Percentiles rank a stretch among this genome's conserved stretches.
These are phyloP conservation scores for Podarcis cretensis DNA, from an alignment of 2,113 vertebrate genomes.

Conservation along the genomic window DNA sequence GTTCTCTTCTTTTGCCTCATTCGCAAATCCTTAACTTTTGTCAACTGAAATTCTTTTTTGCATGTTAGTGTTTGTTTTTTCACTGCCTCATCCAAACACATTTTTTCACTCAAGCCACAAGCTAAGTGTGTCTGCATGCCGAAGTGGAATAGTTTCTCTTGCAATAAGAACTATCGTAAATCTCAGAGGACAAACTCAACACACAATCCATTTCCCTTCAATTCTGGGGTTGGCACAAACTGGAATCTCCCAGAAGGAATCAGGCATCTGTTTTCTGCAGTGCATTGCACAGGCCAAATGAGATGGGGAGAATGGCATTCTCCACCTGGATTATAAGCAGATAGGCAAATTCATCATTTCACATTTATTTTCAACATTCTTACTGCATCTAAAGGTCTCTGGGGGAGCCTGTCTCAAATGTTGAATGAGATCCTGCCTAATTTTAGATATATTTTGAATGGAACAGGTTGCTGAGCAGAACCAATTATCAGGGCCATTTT, in stretches of 20 bases:
- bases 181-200: neutral
- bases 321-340: neutral
- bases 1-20: neutral
- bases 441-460: neutral
- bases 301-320: conserved; percentile 1
- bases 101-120: conserved; percentile 11
- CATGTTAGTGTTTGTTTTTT: neutral
- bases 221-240: neutral
- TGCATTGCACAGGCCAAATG: conserved; percentile 15
- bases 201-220: neutral
- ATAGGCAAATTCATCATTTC: neutral
- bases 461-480: neutral
- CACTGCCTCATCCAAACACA: neutral
- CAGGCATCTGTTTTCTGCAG: conserved; percentile 14
- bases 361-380: neutral
- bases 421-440: neutral
- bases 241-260: neutral
- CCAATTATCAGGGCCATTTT: neutral
- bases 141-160: neutral
- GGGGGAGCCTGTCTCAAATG: neutral
- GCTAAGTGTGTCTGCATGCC: accelerated
- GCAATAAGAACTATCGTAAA: conserved; percentile 37
- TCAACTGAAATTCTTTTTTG: conserved; percentile 8
- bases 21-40: neutral
- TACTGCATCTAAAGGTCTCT: neutral